Conservation (phyloP, 2,113 vertebrate genomes). For the Tachuris rubrigastra region DNA sequence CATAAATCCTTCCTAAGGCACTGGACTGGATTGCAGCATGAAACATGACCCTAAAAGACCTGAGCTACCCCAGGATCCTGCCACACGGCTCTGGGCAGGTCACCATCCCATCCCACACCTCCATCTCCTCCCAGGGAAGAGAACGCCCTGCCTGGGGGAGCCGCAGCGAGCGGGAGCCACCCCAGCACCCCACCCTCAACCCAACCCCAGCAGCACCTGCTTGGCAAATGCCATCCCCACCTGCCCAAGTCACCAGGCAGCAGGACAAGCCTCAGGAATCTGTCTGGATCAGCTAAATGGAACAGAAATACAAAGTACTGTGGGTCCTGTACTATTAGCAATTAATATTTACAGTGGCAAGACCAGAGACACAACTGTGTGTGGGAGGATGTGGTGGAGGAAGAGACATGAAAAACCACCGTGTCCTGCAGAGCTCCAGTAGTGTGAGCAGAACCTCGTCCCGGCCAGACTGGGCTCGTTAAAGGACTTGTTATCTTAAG, state of each 20-base stretch:
- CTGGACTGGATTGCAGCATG: background rate
- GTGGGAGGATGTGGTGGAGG: background rate
- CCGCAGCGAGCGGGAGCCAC: background rate
- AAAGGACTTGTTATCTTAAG: background rate
- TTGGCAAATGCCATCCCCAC: background rate
- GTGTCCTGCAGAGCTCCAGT: fast-evolving
- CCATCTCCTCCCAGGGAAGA: background rate
- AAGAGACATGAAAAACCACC: background rate
- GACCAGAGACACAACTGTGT: background rate
- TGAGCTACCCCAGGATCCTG: background rate
- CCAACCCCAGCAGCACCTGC: background rate
- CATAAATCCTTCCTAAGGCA: background rate
- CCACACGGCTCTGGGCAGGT: background rate
- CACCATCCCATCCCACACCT: background rate
- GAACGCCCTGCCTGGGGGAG: background rate
- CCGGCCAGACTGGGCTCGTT: background rate
- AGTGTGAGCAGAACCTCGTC: background rate
- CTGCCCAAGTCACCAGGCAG: background rate
- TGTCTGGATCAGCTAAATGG: background rate
- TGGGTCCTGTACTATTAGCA: fast-evolving
- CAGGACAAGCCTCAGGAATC: background rate
- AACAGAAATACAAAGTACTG: background rate
- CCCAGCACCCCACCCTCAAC: background rate
- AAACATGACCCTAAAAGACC: background rate
- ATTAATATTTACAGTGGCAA: background rate